Conservation (phyloP, 2,113 vertebrate genomes). For the Pithys albifrons region DNA sequence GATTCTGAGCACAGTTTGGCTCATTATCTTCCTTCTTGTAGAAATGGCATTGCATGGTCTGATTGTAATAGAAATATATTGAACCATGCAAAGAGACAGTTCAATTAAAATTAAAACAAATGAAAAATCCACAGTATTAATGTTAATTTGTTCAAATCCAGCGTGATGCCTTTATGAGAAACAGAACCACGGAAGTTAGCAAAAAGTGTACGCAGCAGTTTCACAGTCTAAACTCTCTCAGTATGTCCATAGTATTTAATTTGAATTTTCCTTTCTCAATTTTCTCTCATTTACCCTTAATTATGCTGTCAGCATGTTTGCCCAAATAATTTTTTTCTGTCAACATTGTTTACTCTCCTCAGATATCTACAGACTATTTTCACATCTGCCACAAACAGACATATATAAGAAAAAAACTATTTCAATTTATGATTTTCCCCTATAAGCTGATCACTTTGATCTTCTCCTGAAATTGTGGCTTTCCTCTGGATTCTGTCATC, state of each 20-base stretch:
- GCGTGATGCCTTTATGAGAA: not conserved
- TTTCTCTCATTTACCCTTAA: slow-evolving; percentile 12
- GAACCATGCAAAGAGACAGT: not conserved
- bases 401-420: not conserved
- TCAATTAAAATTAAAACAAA: not conserved
- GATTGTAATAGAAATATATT: not conserved
- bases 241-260: not conserved
- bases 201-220: not conserved
- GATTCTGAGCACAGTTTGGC: not conserved
- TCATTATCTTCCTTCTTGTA: not conserved
- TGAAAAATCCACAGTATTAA: not conserved
- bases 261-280: not conserved
- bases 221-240: not conserved
- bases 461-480: not conserved
- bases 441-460: not conserved
- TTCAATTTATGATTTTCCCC: not conserved
- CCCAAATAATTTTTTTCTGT: not conserved
- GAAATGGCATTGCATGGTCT: not conserved
- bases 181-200: not conserved
- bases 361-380: not conserved
- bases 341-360: not conserved
- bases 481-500: not conserved
- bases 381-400: not conserved
- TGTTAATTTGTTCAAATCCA: not conserved
- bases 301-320: not conserved